phyloP scores from a whole-genome alignment of 1,140 invertebrate species.

The Drosophila melanica region DNA sequence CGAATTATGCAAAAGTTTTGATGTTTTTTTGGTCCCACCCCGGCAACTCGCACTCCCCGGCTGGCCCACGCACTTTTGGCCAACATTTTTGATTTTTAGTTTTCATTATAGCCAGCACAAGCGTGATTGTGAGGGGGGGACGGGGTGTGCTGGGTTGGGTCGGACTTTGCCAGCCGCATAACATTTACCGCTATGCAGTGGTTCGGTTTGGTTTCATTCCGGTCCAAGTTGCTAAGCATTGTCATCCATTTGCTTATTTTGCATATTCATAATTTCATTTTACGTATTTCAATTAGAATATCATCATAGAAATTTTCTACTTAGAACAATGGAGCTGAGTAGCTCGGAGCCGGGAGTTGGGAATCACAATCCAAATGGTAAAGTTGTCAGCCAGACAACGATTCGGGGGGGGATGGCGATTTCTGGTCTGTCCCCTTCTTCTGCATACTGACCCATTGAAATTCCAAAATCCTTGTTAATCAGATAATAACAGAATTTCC shows the following conservation, averaged over 20 bases:
- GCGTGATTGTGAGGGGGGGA: neutral
- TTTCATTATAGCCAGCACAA: conserved; percentile 63
- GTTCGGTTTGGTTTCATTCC: conserved; percentile 32
- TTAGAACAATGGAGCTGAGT: conserved; percentile 66
- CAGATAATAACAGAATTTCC: too few relatives aligned
- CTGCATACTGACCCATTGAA: too few relatives aligned
- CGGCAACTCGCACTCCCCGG: neutral
- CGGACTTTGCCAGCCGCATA: conserved; percentile 47
- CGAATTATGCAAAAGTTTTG: conserved; percentile 81
- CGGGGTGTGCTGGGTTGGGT: neutral
- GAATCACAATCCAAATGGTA: conserved; percentile 7
- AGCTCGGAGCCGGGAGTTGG: neutral
- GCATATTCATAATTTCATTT: conserved; percentile 83
- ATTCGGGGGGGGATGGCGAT: conserved; percentile 30
- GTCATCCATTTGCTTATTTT: conserved; percentile 83
- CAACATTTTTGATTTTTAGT: conserved; percentile 75
- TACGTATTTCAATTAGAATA: conserved; percentile 83
- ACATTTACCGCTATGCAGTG: conserved; percentile 70
- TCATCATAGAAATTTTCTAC: conserved; percentile 67
- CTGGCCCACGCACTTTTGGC: conserved; percentile 44
- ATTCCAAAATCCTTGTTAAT: too few relatives aligned
- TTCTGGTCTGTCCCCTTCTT: neutral
- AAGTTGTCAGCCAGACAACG: conserved; percentile 21
- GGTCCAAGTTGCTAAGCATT: conserved; percentile 74
- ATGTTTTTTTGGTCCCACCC: conserved; percentile 55